Conservation (phyloP, 2,888 invertebrate species). For the Disparrhopalites patrizii region DNA sequence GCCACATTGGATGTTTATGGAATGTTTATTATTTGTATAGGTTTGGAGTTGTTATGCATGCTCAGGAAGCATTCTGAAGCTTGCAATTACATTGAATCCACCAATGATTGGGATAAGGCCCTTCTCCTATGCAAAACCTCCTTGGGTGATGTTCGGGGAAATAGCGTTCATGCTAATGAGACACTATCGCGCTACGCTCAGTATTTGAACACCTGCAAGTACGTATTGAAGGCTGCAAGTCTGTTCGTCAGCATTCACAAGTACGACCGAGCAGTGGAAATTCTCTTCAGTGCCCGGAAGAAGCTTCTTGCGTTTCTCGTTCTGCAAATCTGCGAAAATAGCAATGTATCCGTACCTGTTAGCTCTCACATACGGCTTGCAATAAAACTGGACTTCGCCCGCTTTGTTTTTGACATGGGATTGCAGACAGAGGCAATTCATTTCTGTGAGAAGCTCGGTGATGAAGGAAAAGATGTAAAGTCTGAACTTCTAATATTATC, state of each 20-base stretch:
- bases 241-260: constrained; percentile 43
- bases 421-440: constrained; percentile 39
- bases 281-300: constrained; percentile 44
- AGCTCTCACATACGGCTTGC: constrained; percentile 45
- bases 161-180: constrained; percentile 33
- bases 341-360: constrained; percentile 30
- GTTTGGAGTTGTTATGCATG: constrained; percentile 44
- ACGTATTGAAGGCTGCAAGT: constrained; percentile 42
- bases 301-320: constrained; percentile 41
- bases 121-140: constrained; percentile 44
- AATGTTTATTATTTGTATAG: constrained; percentile 21
- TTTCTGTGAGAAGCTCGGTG: constrained; percentile 43
- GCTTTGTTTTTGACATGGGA: constrained; percentile 46
- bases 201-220: constrained; percentile 41
- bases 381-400: constrained; percentile 45
- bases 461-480: constrained; percentile 43
- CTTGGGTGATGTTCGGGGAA: constrained; percentile 32
- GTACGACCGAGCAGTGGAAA: constrained; percentile 45
- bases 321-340: constrained; percentile 36
- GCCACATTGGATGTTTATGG: neutral
- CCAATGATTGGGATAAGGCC: constrained; percentile 46
- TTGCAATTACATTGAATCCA: constrained; percentile 45
- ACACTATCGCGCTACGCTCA: constrained; percentile 45
- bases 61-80: constrained; percentile 45
- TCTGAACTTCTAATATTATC: constrained; percentile 43